These are phyloP conservation scores for Agriopis leucophaearia DNA, from an alignment of 2,888 invertebrate species.

Conservation along the genomic window DNA sequence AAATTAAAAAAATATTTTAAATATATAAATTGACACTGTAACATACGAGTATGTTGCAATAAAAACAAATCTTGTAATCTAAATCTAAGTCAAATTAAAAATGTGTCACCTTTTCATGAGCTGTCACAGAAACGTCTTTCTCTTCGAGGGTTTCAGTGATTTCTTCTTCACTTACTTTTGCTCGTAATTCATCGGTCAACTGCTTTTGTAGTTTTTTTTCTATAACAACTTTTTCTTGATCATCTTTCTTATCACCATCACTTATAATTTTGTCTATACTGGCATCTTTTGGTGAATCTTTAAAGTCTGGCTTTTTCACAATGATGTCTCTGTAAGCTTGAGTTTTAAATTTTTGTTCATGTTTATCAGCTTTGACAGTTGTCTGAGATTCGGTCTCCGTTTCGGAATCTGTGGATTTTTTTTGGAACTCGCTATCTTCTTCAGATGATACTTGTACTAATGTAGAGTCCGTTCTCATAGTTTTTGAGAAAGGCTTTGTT, in stretches of 20 bases:
- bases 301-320: slow-evolving; percentile 55
- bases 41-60: too few species aligned
- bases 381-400: slow-evolving; percentile 85
- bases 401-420: slow-evolving; percentile 84
- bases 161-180: slow-evolving; percentile 74
- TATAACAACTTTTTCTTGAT: slow-evolving; percentile 52
- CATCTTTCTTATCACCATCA: slow-evolving; percentile 64
- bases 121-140: slow-evolving; percentile 68
- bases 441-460: slow-evolving; percentile 84
- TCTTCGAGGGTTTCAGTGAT: slow-evolving; percentile 72
- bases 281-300: slow-evolving; percentile 63
- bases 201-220: slow-evolving; percentile 67
- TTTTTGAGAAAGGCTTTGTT: slow-evolving; percentile 70
- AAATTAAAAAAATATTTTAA: slow-evolving; percentile 44
- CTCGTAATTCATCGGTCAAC: slow-evolving; percentile 66
- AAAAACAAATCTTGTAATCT: neutral
- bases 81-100: neutral
- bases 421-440: slow-evolving; percentile 83
- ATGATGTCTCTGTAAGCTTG: slow-evolving; percentile 60
- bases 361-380: slow-evolving; percentile 76
- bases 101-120: slow-evolving; percentile 65
- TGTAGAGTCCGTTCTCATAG: slow-evolving; percentile 82
- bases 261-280: slow-evolving; percentile 55
- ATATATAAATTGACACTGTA: neutral
- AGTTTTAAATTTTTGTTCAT: slow-evolving; percentile 62